Conservation (phyloP, 2,113 vertebrate species). For the Thalassoma bifasciatum region DNA sequence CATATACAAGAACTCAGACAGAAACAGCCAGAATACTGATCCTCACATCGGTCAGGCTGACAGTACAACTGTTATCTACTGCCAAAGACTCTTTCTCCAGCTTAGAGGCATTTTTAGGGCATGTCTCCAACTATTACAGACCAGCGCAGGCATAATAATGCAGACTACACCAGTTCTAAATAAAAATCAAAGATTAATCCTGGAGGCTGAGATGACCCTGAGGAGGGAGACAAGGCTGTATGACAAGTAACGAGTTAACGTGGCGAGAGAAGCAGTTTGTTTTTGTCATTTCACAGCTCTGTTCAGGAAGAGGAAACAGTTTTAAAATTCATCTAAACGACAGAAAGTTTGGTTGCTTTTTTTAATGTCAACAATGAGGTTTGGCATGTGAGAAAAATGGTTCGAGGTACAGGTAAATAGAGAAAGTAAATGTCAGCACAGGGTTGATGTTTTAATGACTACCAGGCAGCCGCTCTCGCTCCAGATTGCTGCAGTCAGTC, state of each 20-base stretch:
- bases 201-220: slow-evolving; percentile 1
- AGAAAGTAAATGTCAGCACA: slow-evolving; percentile 47
- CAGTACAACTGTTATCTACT: slow-evolving; percentile 40
- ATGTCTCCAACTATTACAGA: slow-evolving; percentile 45
- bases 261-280: background rate
- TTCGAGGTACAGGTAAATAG: slow-evolving; percentile 24
- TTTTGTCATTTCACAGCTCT: background rate
- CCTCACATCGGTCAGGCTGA: slow-evolving; percentile 56
- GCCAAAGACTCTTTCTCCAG: slow-evolving; percentile 43
- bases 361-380: background rate
- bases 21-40: slow-evolving; percentile 49
- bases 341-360: background rate
- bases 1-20: slow-evolving; percentile 48
- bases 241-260: background rate
- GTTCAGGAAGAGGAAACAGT: background rate
- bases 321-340: background rate
- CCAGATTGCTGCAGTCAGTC: slow-evolving; percentile 46
- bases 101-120: slow-evolving; percentile 44
- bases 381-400: background rate
- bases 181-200: slow-evolving; percentile 22
- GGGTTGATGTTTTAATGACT: slow-evolving; percentile 45
- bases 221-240: background rate
- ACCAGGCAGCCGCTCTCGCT: slow-evolving; percentile 8
- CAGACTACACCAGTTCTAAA: slow-evolving; percentile 32
- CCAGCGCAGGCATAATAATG: slow-evolving; percentile 28